Evolutionary conservation across 2,888 invertebrate genomes (phyloP).

Genomic region (Calephelis perditalis): DNA sequence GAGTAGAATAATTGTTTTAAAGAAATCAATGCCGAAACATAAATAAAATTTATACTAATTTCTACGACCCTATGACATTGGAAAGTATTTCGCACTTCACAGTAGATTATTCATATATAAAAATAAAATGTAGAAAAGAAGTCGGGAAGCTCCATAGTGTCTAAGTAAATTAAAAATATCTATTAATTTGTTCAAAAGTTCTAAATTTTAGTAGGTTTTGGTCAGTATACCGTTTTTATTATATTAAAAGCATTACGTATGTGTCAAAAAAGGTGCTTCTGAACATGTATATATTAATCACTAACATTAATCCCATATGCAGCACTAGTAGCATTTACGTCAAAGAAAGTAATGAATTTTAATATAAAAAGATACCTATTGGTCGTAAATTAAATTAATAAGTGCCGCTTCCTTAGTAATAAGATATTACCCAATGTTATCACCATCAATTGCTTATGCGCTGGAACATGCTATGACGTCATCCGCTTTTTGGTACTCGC

Average conservation of each 20-base stretch:
- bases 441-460: too few relatives aligned
- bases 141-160: not conserved
- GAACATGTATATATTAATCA: conserved; percentile 27
- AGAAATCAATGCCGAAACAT: too few relatives aligned
- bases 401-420: conserved; percentile 10
- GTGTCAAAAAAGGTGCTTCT: conserved; percentile 70
- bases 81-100: too few relatives aligned
- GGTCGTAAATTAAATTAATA: not conserved
- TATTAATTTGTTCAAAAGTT: not conserved
- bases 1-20: too few relatives aligned
- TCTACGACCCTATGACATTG: not conserved
- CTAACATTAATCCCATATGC: too few relatives aligned
- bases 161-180: not conserved
- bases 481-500: too few relatives aligned
- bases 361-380: too few relatives aligned
- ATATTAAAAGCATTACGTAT: conserved; percentile 43
- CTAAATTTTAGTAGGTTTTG: conserved; percentile 3
- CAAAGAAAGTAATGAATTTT: too few relatives aligned
- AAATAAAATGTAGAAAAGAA: not conserved
- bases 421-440: not conserved
- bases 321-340: too few relatives aligned
- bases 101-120: too few relatives aligned
- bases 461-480: too few relatives aligned
- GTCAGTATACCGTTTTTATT: conserved; percentile 6
- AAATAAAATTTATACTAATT: too few relatives aligned